These are phyloP conservation scores for Byasa hedistus DNA, from an alignment of 2,888 invertebrate species.

Conservation along the genomic window DNA sequence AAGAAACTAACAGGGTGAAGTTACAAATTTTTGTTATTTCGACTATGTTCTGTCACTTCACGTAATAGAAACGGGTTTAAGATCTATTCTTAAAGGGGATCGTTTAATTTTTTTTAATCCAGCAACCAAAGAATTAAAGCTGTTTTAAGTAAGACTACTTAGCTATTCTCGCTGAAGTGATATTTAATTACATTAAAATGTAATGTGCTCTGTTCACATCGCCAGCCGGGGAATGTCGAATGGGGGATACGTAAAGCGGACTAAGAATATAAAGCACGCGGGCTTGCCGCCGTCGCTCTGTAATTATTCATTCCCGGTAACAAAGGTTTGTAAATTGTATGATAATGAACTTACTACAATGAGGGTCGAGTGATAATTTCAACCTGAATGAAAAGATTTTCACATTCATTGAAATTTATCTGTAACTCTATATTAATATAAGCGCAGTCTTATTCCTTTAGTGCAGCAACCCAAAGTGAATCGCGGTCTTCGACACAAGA, in stretches of 20 bases:
- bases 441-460: no score
- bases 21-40: no score
- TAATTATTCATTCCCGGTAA: constrained; percentile 21
- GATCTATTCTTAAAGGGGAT: no score
- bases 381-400: background rate
- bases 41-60: no score
- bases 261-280: constrained; percentile 15
- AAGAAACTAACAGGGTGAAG: no score
- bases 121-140: background rate
- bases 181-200: constrained; percentile 4
- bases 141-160: background rate
- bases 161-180: background rate
- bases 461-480: no score
- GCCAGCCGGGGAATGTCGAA: background rate
- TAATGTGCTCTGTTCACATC: constrained; percentile 8
- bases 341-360: constrained; percentile 7
- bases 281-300: background rate
- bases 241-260: background rate
- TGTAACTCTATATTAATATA: background rate
- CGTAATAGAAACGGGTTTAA: no score
- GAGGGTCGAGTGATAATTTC: constrained; percentile 3
- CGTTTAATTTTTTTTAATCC: background rate
- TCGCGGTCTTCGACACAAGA: no score
- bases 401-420: background rate
- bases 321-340: constrained; percentile 24